A percentile compares a stretch with the other conserved stretches of the same genome.
Conservation (phyloP, 2,797 vertebrate genomes). For the Labeo calbasu region DNA sequence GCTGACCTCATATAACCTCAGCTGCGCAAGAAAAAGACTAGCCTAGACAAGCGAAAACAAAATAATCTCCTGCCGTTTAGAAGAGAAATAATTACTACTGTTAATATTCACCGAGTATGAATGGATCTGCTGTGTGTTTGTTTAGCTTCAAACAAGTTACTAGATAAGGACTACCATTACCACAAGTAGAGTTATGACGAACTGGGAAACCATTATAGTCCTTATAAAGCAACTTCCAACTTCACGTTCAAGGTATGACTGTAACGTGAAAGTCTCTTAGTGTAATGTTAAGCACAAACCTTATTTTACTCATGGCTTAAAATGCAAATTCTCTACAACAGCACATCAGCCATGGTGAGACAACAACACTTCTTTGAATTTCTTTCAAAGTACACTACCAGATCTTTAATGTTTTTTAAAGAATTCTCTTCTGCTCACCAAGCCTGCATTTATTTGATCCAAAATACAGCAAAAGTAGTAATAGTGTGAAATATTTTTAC, state of each 20-base stretch:
- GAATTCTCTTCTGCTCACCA: too few relatives aligned
- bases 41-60: background rate
- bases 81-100: background rate
- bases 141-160: background rate
- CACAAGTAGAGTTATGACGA: background rate
- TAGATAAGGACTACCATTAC: background rate
- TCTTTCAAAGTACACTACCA: background rate
- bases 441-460: too few relatives aligned
- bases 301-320: background rate
- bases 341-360: background rate
- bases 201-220: background rate
- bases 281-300: background rate
- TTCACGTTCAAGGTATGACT: background rate
- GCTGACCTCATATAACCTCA: background rate
- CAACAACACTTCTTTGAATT: background rate
- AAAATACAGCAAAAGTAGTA: too few relatives aligned
- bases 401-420: too few relatives aligned
- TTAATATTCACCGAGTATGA: background rate
- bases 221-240: background rate
- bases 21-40: background rate
- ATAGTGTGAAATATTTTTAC: too few relatives aligned
- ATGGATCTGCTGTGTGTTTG: background rate
- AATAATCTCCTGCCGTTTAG: background rate
- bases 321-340: background rate
- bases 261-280: background rate